Evolutionary conservation across 2,888 invertebrate genomes (phyloP), one percentile per base, ranked within the genome.

Genomic region (Apomyelois bistriatella): DNA sequence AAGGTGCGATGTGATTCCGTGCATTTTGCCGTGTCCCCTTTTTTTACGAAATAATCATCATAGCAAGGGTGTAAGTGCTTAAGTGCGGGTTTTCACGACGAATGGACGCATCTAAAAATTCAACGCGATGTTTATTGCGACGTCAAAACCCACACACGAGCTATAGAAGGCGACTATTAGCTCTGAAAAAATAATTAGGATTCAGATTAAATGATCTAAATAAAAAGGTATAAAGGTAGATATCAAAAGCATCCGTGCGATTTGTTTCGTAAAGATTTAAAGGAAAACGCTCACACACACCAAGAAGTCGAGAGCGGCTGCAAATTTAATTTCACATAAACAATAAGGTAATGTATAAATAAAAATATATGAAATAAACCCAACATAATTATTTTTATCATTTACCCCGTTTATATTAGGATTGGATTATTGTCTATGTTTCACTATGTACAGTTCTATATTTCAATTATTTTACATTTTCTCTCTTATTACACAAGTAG

Each of bases 1-100:
- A 38, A 4, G 38, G 38, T 38, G 38, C 38, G 13, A 38, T 40
- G 40, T 40, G 40, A 40, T 40, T 40, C 40, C 40, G 40, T 40
- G 40, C 40, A 40, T 40, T 38, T 15, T 40, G 13, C 16, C 40
- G 15, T 16, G 40, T 16, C 3, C 3, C 13, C 40, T 9, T 5
- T 3, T 40, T 16, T 9, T 7, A 10, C 15, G 9, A 40, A 16
- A 40, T 15, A 9, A 3, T 16, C 40, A 15, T 9, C 40, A 40
- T 40, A 40, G 40, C 9, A 16, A 40, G 40, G 15, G 40, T 16
- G 15, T 46, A 30, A 10, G 32, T 46, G 28, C 46, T 46, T n/a
- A 7, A 46, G 32, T n/a, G 46, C 42, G 3, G 32, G 28, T 28
- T 32, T 35, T 40, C 3, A 10, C 35, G 10, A 32, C 8, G 22